Conservation (phyloP, 2,797 vertebrate genomes). For the Coilia nasus region DNA sequence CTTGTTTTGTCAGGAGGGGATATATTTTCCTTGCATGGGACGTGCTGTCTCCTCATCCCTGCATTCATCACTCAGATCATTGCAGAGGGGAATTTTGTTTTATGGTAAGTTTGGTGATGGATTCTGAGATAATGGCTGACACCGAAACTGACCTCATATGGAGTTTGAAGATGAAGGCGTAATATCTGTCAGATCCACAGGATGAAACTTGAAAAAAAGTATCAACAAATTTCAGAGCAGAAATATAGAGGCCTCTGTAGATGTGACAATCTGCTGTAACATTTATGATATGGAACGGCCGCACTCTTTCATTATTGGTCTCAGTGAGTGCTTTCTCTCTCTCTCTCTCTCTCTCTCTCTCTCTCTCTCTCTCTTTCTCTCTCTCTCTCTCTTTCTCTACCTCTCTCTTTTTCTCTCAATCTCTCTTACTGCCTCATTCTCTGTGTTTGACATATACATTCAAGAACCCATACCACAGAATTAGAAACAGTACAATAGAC, state of each 20-base stretch:
- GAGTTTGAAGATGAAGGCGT: neutral
- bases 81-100: neutral
- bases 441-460: neutral
- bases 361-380: too few relatives aligned
- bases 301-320: too few relatives aligned
- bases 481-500: constrained; percentile 1
- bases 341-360: too few relatives aligned
- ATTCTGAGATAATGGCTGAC: neutral
- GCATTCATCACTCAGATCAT: neutral
- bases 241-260: neutral
- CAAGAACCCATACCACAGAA: neutral
- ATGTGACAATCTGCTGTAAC: neutral
- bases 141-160: neutral
- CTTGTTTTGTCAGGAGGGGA: neutral
- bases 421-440: neutral
- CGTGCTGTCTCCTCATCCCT: neutral
- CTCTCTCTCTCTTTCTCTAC: too few relatives aligned
- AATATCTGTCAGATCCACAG: neutral
- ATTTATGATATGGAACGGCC: neutral
- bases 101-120: neutral
- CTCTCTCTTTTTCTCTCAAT: neutral
- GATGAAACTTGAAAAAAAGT: neutral
- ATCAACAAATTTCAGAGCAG: neutral
- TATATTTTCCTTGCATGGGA: neutral
- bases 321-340: too few relatives aligned